Base-by-base conservation (phyloP, 2,888 invertebrate genomes). In the Acronicta psi region DNA sequence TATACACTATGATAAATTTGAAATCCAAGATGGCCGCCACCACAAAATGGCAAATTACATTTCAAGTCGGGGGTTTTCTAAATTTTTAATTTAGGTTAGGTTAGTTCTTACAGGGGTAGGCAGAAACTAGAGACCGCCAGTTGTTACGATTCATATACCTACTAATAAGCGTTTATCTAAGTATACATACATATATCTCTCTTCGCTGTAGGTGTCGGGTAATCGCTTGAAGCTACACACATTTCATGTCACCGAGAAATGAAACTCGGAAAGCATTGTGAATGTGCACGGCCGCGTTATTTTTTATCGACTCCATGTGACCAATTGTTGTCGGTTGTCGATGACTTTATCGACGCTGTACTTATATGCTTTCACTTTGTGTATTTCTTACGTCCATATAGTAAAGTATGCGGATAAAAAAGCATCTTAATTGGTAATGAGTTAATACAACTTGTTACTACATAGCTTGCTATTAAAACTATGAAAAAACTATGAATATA, bases 361-460 rank as follows among this genome's bases (percentile, higher is more conserved):
- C 34, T 5, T 34, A 76, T 83, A 76, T 83, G 85, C 89, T 91
- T 91, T 92, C 90, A 88, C 90, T 89, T 80, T 73, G 73, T 81
- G 72, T 82, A 80, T 71, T 65, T 75, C 59, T 73, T 69, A 65
- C 47, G 55, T 66, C 65, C 31, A 64, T 55, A 58, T 60, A 45
- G 46, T 36, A 46, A 67, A 57, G 69, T 71, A 71, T 69, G 62
- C 53, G 60, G 61, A 74, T 59, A 68, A 70, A 75, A 66, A 61
- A 55, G 20, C 18, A 61, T 61, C 31, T 57, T 44, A 61, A 61
- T 64, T 55, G 51, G 36, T 69, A 53, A 68, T 70, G 11, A 44
- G 54, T 16, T 20, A 49, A 16, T 55, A 50, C 60, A 57, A 61
- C 44, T 34, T 57, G 20, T 69, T 65, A 60, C 61, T 29, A 37